A percentile compares a stretch with the other conserved stretches of the same genome.
Evolutionary conservation across 2,797 vertebrate genomes (phyloP).

Genomic region (Coccyzus lansbergi): DNA sequence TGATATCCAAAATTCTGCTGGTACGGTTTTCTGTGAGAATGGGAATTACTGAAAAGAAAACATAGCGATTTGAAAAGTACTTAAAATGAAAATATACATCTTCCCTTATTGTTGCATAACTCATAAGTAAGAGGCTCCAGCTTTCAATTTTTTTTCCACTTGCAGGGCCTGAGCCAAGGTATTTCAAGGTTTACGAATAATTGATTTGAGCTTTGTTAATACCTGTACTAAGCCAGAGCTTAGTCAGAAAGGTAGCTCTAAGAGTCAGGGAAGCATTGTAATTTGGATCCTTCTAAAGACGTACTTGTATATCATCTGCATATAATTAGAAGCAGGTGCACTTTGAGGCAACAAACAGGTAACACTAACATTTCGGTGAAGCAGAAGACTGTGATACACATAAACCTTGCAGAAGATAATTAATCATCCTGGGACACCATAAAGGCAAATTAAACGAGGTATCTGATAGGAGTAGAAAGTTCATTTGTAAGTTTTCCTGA

Average conservation of each 20-base stretch:
- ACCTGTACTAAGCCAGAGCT: not conserved
- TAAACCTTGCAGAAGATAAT: not conserved
- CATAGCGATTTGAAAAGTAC: not conserved
- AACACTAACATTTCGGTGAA: slow-evolving; percentile 6
- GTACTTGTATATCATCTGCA: slow-evolving; percentile 52
- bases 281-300: not conserved
- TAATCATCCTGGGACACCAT: not conserved
- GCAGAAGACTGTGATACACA: not conserved
- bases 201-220: slow-evolving; percentile 18
- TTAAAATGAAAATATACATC: slow-evolving; percentile 10
- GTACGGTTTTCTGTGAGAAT: not conserved
- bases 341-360: not conserved
- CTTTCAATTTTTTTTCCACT: not conserved
- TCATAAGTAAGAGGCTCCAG: not conserved
- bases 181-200: not conserved
- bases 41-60: not conserved
- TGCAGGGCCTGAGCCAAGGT: not conserved
- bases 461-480: not conserved
- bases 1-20: not conserved
- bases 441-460: not conserved
- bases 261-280: slow-evolving; percentile 4
- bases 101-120: not conserved
- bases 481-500: not conserved
- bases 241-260: slow-evolving; percentile 10
- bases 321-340: slow-evolving; percentile 52